Evolutionary conservation across 2,888 invertebrate species (phyloP), one percentile per base, ranked within the genome.

Genomic region (Abscondita cerata): DNA sequence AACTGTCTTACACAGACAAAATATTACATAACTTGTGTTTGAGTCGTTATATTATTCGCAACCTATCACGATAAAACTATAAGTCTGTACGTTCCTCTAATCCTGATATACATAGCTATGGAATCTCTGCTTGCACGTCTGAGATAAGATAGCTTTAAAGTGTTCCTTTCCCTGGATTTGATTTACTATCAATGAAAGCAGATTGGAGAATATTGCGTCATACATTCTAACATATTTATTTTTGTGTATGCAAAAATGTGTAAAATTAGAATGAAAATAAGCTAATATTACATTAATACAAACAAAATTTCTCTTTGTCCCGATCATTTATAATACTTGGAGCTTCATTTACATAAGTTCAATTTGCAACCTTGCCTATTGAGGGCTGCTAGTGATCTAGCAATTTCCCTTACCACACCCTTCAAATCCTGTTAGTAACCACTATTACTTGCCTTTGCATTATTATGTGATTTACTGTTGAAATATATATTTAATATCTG

Each of bases 61-160:
- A 51, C n/a, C 33, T 31, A 51, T 51, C 33, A 36, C 16, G 51
- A 51, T 51, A 51, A 34, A 31, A 18, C 33, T 33, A 51, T 33
- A 51, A 51, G 51, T 36, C 33, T 51, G 2, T 33, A 36, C 33
- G 15, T 31, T 33, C 12, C 13, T 36, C 13, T 51, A 51, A 51
- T 31, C 51, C 36, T 36, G 51, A 51, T 34, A 33, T n/a, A n/a
- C n/a, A n/a, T 51, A 34, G 51, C 33, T 51, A 18, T 31, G 36
- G 51, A 33, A 33, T 51, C 51, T 51, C 51, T 34, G 51, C 33
- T 51, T 31, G 51, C 31, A 51, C 33, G 51, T 51, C 16, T 13
- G 34, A 18, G 51, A 51, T 51, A 51, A 51, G 51, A 51, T 51
- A 51, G 33, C 31, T 36, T 51, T 33, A 51, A n/a, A 33, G 51